These are phyloP conservation scores for Phenganax marumi DNA, from an alignment of 92 coral and sea anemone species.

Conservation along the genomic window DNA sequence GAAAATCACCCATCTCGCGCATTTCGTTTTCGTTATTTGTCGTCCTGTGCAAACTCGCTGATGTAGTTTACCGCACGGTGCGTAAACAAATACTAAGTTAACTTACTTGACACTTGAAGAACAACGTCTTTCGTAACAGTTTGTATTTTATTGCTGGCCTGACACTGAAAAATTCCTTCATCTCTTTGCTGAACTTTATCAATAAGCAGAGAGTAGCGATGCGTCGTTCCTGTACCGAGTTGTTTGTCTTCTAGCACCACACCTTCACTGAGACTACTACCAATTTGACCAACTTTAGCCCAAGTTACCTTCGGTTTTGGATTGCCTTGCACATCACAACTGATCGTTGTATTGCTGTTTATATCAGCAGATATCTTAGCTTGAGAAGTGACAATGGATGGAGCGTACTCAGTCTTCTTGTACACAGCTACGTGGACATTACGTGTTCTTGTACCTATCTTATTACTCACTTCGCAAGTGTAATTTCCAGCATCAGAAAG, in stretches of 20 bases:
- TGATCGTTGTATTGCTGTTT: slow-evolving; percentile 49
- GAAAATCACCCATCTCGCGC: too few relatives aligned
- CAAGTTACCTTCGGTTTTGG: slow-evolving; percentile 74
- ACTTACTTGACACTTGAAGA: slow-evolving; percentile 73
- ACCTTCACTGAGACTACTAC: slow-evolving; percentile 33
- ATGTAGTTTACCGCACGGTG: not conserved
- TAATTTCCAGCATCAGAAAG: slow-evolving; percentile 31
- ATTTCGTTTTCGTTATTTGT: too few relatives aligned
- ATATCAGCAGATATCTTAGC: slow-evolving; percentile 62
- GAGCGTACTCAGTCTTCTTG: slow-evolving; percentile 61
- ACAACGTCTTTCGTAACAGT: slow-evolving; percentile 46
- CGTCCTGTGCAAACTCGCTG: too few relatives aligned
- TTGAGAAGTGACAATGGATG: slow-evolving; percentile 57
- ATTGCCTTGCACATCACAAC: slow-evolving; percentile 69
- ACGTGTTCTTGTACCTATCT: not conserved
- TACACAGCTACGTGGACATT: slow-evolving; percentile 18
- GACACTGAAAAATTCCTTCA: slow-evolving; percentile 68
- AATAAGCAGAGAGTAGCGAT: slow-evolving; percentile 58
- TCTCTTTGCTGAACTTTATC: slow-evolving; percentile 52
- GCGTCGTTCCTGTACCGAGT: slow-evolving; percentile 48
- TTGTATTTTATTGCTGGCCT: slow-evolving; percentile 67
- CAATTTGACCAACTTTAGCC: slow-evolving; percentile 51
- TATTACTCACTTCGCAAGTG: slow-evolving; percentile 28
- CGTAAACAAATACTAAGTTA: not conserved
- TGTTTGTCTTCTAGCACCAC: slow-evolving; percentile 15